Conservation (phyloP, 2,888 invertebrate species). For the Ophonus ardosiacus region DNA sequence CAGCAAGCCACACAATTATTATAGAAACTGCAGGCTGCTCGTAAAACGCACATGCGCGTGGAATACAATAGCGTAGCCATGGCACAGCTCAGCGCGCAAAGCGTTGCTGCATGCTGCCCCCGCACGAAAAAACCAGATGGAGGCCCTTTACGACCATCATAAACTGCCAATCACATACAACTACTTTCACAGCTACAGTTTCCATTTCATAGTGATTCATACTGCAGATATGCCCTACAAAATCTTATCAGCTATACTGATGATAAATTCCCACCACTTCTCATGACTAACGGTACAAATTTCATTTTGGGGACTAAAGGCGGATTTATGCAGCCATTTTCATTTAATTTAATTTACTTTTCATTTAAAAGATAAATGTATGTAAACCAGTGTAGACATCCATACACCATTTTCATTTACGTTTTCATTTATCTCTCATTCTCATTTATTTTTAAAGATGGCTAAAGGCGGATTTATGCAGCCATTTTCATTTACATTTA, state of each 20-base stretch:
- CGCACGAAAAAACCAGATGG: not conserved
- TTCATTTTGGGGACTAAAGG: too few species aligned
- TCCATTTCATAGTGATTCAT: not conserved
- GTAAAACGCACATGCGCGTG: constrained; percentile 53
- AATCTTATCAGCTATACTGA: not conserved
- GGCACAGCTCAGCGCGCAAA: not conserved
- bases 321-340: too few species aligned
- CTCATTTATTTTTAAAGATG: too few species aligned
- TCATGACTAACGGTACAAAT: too few species aligned
- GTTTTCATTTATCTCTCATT: too few species aligned
- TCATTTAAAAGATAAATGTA: too few species aligned
- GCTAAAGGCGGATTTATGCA: too few species aligned
- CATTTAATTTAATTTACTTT: too few species aligned
- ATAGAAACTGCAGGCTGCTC: constrained; percentile 56
- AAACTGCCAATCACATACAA: not conserved
- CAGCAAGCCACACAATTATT: constrained; percentile 53
- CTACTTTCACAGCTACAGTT: not conserved
- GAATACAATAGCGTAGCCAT: constrained; percentile 38
- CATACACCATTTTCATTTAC: too few species aligned
- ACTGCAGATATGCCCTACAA: not conserved
- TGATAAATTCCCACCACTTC: too few species aligned
- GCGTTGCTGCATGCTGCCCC: constrained; percentile 16
- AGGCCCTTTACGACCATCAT: not conserved
- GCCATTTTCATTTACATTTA: too few species aligned
- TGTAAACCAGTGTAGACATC: too few species aligned